Conservation (phyloP, 2,888 invertebrate species). For the Alviniconcha strummeri region DNA sequence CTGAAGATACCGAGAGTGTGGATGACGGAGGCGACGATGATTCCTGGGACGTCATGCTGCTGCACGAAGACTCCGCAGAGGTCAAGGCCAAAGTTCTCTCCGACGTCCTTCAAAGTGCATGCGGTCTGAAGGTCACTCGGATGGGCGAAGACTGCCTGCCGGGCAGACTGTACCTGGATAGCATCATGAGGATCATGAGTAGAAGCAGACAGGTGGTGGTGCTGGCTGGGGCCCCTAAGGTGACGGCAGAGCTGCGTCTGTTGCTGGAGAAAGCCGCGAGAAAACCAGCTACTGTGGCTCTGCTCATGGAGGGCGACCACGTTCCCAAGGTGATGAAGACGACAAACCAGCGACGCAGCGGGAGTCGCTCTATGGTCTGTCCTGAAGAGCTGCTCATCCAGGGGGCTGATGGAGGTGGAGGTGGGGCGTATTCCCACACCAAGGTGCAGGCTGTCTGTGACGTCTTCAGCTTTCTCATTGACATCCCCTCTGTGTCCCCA, state of each 20-base stretch:
- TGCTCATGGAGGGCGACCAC: background rate
- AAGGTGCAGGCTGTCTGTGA: background rate
- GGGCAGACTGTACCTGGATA: background rate
- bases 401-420: too few relatives aligned
- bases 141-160: background rate
- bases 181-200: background rate
- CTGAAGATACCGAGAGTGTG: background rate
- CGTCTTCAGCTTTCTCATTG: background rate
- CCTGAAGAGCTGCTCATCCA: background rate
- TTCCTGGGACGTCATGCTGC: conserved; percentile 8
- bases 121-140: background rate
- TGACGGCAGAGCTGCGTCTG: background rate
- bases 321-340: background rate
- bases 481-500: background rate
- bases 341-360: background rate
- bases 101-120: background rate
- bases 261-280: background rate
- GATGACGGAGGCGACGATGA: background rate
- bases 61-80: conserved; percentile 2
- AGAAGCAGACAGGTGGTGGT: conserved; percentile 6
- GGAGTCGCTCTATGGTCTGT: background rate
- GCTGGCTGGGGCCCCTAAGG: background rate
- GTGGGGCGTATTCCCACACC: too few relatives aligned
- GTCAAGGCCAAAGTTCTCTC: background rate
- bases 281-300: background rate